These are phyloP conservation scores for Helostoma temminkii DNA, from an alignment of 2,797 vertebrate species.

Conservation along the genomic window DNA sequence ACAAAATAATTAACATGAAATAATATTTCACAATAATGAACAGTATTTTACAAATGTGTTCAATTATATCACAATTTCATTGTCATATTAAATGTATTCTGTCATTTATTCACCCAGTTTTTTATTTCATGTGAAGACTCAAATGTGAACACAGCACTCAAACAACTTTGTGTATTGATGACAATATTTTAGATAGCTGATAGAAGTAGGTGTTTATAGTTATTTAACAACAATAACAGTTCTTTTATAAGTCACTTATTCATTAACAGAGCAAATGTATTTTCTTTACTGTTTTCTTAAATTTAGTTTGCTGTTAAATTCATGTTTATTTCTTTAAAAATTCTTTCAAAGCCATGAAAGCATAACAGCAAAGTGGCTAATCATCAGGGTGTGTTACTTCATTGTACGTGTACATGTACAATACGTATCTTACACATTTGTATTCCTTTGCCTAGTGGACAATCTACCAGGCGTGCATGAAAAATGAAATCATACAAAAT, in stretches of 20 bases:
- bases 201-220: not conserved
- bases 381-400: no score
- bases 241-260: not conserved
- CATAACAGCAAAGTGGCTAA: no score
- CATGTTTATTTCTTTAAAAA: not conserved
- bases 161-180: not conserved
- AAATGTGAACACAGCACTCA: not conserved
- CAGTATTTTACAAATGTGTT: no score
- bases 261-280: no score
- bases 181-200: not conserved
- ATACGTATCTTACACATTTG: not conserved
- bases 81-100: no score
- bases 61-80: no score
- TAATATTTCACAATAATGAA: no score
- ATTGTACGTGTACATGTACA: no score
- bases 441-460: not conserved
- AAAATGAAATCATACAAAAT: not conserved
- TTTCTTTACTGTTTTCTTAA: not conserved
- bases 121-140: no score
- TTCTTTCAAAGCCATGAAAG: not conserved
- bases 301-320: not conserved
- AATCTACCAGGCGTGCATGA: not conserved
- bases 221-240: not conserved
- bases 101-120: no score
- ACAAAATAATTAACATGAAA: no score